phyloP scores from a whole-genome alignment of 2,797 vertebrate species.

The Podargus strigoides region DNA sequence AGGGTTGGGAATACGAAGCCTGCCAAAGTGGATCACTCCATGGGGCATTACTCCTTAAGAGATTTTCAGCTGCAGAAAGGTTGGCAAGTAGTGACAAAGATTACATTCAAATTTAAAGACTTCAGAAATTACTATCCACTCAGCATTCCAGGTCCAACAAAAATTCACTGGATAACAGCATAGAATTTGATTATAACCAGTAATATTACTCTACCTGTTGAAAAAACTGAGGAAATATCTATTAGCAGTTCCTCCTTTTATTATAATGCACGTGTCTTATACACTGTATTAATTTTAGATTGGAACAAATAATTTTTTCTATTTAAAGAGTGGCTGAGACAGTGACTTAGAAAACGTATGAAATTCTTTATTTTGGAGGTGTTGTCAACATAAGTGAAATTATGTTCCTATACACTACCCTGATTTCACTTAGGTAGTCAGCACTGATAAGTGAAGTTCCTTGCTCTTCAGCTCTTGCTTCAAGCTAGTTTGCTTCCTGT shows the following conservation, averaged over 20 bases:
- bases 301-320: background rate
- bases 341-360: background rate
- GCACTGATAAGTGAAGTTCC: background rate
- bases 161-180: background rate
- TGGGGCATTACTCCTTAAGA: background rate
- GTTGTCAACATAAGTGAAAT: background rate
- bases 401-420: background rate
- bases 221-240: background rate
- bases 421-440: background rate
- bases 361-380: background rate
- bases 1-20: rapidly evolving
- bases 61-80: background rate
- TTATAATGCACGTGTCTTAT: background rate
- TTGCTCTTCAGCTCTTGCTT: background rate
- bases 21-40: background rate
- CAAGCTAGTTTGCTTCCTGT: slow-evolving; percentile 32
- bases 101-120: background rate
- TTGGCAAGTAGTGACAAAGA: background rate
- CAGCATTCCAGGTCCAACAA: background rate
- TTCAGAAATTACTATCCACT: background rate
- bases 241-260: background rate
- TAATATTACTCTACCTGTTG: background rate
- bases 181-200: background rate
- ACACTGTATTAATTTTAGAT: background rate
- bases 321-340: background rate